A percentile compares a stretch with the other conserved stretches of the same genome.
These are phyloP conservation scores for Drosophila kohkoa DNA, from an alignment of 1,140 invertebrate genomes.

Conservation along the genomic window DNA sequence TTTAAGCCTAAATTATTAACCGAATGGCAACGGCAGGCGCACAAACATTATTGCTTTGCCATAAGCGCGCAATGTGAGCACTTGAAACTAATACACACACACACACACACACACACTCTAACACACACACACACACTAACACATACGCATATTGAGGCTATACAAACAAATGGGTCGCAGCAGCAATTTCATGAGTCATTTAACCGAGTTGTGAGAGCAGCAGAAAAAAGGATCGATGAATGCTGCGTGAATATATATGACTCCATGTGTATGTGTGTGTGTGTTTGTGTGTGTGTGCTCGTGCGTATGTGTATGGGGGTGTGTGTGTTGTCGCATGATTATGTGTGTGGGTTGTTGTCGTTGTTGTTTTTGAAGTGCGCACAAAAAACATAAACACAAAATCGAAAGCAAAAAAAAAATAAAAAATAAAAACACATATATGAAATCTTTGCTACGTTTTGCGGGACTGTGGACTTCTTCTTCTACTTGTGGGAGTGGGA, in stretches of 20 bases:
- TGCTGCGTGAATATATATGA: slow-evolving; percentile 32
- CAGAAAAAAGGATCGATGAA: slow-evolving; percentile 63
- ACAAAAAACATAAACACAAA: slow-evolving; percentile 79
- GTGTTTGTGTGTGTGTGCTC: slow-evolving; percentile 29
- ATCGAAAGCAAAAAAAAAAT: slow-evolving; percentile 70
- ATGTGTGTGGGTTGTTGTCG: slow-evolving; percentile 40
- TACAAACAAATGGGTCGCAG: slow-evolving; percentile 75
- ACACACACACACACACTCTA: slow-evolving; percentile 25
- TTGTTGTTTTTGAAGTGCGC: slow-evolving; percentile 59
- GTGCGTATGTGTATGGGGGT: slow-evolving; percentile 39
- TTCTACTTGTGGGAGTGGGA: not conserved
- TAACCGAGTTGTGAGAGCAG: slow-evolving; percentile 70
- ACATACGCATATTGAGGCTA: slow-evolving; percentile 14
- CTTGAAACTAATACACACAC: slow-evolving; percentile 72
- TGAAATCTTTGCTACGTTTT: slow-evolving; percentile 70
- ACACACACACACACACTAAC: slow-evolving; percentile 1
- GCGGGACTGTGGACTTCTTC: slow-evolving; percentile 37
- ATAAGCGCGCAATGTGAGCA: slow-evolving; percentile 68
- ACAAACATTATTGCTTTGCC: slow-evolving; percentile 80
- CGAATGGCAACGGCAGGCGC: slow-evolving; percentile 53
- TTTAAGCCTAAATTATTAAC: slow-evolving; percentile 83
- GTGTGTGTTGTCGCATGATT: slow-evolving; percentile 64
- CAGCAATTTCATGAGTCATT: slow-evolving; percentile 82
- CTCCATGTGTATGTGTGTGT: slow-evolving; percentile 38
- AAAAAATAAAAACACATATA: slow-evolving; percentile 62